Conservation (phyloP, 2,797 vertebrate species). For the Falco rusticolus region DNA sequence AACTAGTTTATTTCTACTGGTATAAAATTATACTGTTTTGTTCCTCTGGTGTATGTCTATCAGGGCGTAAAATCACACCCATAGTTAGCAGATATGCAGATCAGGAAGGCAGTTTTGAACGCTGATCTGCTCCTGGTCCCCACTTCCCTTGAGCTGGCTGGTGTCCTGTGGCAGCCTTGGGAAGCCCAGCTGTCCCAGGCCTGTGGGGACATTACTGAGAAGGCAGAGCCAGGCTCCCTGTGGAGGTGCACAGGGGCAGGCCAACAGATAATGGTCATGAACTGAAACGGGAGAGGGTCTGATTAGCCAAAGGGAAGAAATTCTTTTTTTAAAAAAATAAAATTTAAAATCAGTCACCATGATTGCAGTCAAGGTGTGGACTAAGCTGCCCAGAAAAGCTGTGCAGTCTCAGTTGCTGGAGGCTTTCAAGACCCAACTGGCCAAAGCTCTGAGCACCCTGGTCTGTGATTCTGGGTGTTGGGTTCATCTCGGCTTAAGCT, state of each 20-base stretch:
- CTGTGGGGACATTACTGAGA: neutral
- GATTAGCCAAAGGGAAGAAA: neutral
- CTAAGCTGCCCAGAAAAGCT: neutral
- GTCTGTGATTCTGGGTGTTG: neutral
- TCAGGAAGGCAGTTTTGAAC: neutral
- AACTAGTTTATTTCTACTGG: neutral
- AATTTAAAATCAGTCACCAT: neutral
- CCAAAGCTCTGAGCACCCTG: neutral
- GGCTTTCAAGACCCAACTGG: neutral
- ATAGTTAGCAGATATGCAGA: neutral
- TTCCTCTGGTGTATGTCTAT: neutral
- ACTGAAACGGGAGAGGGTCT: neutral
- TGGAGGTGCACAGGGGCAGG: neutral
- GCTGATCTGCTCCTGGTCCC: neutral
- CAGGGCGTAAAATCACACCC: neutral
- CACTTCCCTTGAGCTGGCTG: neutral
- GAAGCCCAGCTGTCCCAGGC: fast-evolving
- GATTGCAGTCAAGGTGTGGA: neutral
- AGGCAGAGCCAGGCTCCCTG: neutral
- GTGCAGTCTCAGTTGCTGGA: fast-evolving
- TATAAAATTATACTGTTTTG: neutral
- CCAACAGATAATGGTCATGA: neutral
- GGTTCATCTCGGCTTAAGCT: neutral
- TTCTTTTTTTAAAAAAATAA: neutral
- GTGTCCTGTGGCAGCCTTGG: neutral